phyloP scores from a whole-genome alignment of 2,797 vertebrate species.

The Lophotriccus pileatus region DNA sequence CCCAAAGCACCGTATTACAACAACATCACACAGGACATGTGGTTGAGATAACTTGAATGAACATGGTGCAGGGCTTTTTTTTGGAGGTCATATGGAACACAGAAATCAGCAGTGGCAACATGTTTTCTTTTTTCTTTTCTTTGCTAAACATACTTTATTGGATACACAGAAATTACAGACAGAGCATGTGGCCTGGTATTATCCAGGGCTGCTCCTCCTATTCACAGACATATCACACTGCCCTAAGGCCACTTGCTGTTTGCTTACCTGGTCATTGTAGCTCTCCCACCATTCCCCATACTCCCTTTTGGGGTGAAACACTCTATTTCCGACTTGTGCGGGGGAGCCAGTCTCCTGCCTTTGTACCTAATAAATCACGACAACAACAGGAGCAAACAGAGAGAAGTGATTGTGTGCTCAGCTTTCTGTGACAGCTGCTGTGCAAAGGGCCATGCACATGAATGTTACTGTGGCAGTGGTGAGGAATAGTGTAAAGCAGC shows the following conservation, averaged over 20 bases:
- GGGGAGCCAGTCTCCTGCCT: constrained; percentile 82
- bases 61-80: neutral
- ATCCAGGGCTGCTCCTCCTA: constrained; percentile 50
- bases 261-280: constrained; percentile 83
- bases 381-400: constrained; percentile 83
- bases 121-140: neutral
- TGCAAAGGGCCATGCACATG: constrained; percentile 31
- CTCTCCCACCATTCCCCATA: constrained; percentile 84
- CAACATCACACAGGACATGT: constrained; percentile 59
- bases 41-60: constrained; percentile 43
- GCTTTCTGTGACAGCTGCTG: constrained; percentile 32
- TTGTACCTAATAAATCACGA: constrained; percentile 82
- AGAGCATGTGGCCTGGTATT: constrained; percentile 47
- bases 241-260: constrained; percentile 69
- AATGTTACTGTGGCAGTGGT: neutral
- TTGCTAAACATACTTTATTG: constrained; percentile 26
- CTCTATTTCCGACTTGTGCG: constrained; percentile 83
- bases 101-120: constrained; percentile 29
- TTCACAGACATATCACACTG: constrained; percentile 72
- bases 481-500: neutral
- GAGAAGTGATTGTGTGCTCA: constrained; percentile 75
- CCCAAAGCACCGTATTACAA: constrained; percentile 25
- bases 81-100: constrained; percentile 37
- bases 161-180: constrained; percentile 48
- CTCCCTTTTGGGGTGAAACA: constrained; percentile 84